Base-by-base conservation (phyloP, 2,113 vertebrate genomes). In the Motacilla alba region DNA sequence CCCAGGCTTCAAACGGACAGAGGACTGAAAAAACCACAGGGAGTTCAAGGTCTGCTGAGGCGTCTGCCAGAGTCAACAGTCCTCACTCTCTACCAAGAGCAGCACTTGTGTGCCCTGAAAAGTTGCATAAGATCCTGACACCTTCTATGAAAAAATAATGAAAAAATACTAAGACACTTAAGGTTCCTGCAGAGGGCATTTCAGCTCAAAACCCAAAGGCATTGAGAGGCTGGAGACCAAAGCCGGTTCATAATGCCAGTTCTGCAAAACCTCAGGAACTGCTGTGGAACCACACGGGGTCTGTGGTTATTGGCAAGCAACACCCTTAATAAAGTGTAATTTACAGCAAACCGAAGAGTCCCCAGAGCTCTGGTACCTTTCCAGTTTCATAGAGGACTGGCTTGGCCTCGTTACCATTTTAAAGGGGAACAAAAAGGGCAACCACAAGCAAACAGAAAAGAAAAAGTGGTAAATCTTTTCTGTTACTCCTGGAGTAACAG, bases 51-150 rank as follows among this genome's bases (percentile, higher is more conserved):
- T 81, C 86, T 92, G 24, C 35, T 3, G 31, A 89, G 44, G 66
- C 19, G 13, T 41, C 86, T 92, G 67, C 76, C 67, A 90, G 75
- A 96, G 58, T 93, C 95, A 90, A 81, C n/a, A 93, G 58, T 13
- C 44, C 80, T 84, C 63, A 8, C 6, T 21, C 6, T 9, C 89
- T 3, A 80, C 21, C 43, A 64, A 49, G n/a, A 73, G 49, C 41
- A 88, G 41, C 79, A 22, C 37, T 64, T 46, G 21, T 46, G 52
- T 0, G 0, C 7, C 43, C 39, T 60, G 26, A 76, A 68, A 39
- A 64, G 46, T 33, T 58, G 13, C 11, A 2, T 44, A 35, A 56
- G 22, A 8, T 41, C 24, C 56, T 46, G 24, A 84, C 74, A 60
- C 44, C 37, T 95, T 82, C 19, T 60, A 56, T 24, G 18, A 17